phyloP scores from a whole-genome alignment of 2,888 invertebrate genomes.

The Phymatocera aterrima region DNA sequence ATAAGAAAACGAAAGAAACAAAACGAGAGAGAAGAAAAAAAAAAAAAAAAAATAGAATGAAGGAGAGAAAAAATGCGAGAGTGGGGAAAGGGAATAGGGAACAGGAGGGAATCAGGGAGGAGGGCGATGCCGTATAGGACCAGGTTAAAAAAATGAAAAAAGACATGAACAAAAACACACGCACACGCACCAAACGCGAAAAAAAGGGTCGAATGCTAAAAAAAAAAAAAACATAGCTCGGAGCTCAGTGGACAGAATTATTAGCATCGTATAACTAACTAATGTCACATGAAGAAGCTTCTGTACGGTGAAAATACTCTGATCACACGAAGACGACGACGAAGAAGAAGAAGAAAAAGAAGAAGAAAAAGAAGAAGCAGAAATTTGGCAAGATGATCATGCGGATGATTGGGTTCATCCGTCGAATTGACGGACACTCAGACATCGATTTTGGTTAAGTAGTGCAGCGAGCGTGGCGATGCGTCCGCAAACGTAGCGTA shows the following conservation, averaged over 20 bases:
- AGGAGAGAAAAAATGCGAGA: too few species aligned
- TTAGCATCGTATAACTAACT: too few species aligned
- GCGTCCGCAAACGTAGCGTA: not conserved
- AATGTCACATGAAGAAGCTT: too few species aligned
- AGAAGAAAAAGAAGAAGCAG: too few species aligned
- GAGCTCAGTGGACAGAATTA: too few species aligned
- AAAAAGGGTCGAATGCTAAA: too few species aligned
- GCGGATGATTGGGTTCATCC: too few species aligned
- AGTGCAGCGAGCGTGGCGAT: conserved; percentile 13
- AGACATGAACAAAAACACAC: not conserved
- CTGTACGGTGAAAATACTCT: too few species aligned
- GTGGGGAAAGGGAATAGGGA: not conserved
- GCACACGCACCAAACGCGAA: not conserved
- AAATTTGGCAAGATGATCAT: too few species aligned
- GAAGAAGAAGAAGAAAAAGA: too few species aligned
- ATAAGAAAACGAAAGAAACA: not conserved
- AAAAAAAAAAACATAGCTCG: too few species aligned
- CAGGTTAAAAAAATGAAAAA: not conserved
- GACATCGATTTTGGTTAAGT: conserved; percentile 11
- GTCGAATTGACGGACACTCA: not conserved
- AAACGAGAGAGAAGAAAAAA: not conserved
- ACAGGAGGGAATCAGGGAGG: conserved; percentile 14
- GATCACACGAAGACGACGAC: too few species aligned
- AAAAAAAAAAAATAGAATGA: not conserved
- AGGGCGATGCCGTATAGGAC: conserved; percentile 31